Evolutionary conservation across 1,140 invertebrate species (phyloP), one percentile per base, ranked within the genome.

Genomic region (Drosophila sturtevanti): DNA sequence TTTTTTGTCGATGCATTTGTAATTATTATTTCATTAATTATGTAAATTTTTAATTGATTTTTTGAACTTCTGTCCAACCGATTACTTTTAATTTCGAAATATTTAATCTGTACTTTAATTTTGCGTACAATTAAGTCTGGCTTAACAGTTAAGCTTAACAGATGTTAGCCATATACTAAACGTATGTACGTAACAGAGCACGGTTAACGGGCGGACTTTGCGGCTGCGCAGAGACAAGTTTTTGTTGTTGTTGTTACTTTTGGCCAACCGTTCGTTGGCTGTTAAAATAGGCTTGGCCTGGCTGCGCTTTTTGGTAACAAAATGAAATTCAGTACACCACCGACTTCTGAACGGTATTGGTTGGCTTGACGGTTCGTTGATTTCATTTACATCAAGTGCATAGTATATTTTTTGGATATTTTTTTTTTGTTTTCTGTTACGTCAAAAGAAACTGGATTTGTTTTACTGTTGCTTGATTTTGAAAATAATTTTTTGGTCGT

Each of bases 271-370:
- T 34, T 31, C 41, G n/a, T 18, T 31, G 44, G 22, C 68, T 77
- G 74, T 64, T 52, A 56, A 61, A 24, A 27, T 0, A 14, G 18
- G 58, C 63, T 65, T 51, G 21, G 54, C 44, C 68, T 67, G 81
- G 63, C 72, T 75, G 73, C 63, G 77, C 68, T 81, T 85, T 81
- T 91, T 91, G 81, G 79, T 69, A 69, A 76, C 70, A 77, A 77
- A 77, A 63, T 56, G 64, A 61, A 71, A 85, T 79, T 91, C 76
- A 91, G 90, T 91, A 80, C 82, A 91, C 80, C 90, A 86, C 77
- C 86, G 77, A 90, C 90, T 91, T 86, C 91, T 79, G 86, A 90
- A 91, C 90, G 86, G 90, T 81, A 89, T 78, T 91, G 41, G 90
- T 91, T 89, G 82, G 90, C 66, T 74, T 71, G 65, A 68, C 80